These are phyloP conservation scores for Oceanites oceanicus DNA, from an alignment of 2,113 vertebrate species.

Conservation along the genomic window DNA sequence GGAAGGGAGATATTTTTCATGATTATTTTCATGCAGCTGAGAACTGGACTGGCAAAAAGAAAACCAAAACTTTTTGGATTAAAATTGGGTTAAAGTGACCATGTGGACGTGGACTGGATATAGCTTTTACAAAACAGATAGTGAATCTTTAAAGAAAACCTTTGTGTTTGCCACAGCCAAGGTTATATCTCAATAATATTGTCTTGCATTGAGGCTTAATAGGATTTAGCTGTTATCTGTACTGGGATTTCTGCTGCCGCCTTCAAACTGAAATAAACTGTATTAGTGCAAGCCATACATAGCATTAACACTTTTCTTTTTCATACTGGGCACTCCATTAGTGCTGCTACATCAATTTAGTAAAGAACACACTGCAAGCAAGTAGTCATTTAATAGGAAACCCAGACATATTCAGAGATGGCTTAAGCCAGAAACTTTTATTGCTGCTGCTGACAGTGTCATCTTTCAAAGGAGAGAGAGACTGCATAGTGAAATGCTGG, in stretches of 20 bases:
- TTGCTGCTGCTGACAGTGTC: neutral
- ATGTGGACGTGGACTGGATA: neutral
- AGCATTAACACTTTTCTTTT: neutral
- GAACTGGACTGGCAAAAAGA: neutral
- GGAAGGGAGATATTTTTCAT: neutral
- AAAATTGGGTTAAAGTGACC: neutral
- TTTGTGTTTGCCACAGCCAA: neutral
- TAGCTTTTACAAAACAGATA: neutral
- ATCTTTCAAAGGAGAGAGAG: neutral
- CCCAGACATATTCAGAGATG: neutral
- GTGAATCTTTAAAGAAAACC: neutral
- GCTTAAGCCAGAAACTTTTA: neutral
- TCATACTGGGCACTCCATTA: neutral
- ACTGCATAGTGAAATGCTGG: neutral
- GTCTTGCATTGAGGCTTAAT: neutral
- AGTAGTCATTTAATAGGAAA: neutral
- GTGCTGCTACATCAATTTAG: neutral
- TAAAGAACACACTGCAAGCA: neutral
- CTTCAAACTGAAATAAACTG: neutral
- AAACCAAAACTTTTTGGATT: neutral
- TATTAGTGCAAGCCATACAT: neutral
- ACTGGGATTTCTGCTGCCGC: neutral
- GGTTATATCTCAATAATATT: neutral
- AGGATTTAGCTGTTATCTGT: neutral
- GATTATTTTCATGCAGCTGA: neutral